These are phyloP conservation scores for Columba janthina DNA, from an alignment of 2,113 vertebrate genomes.

Conservation along the genomic window DNA sequence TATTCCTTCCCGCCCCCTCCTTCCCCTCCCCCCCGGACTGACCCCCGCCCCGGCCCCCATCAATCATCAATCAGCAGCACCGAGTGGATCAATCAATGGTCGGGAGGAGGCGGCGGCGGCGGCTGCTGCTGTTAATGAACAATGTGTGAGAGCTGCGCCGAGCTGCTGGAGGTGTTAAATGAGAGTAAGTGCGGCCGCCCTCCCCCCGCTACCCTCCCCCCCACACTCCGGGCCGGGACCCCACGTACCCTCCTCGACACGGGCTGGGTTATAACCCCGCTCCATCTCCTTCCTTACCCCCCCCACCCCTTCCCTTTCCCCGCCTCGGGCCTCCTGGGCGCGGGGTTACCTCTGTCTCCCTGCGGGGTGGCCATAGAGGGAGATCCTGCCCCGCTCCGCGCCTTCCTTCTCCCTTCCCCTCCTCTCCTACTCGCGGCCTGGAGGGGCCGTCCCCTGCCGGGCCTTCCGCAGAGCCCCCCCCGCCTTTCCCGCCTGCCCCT, in stretches of 20 bases:
- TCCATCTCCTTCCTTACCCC: neutral
- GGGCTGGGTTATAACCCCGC: neutral
- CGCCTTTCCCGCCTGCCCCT: neutral
- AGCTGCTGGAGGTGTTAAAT: constrained; percentile 98
- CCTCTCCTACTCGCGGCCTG: neutral
- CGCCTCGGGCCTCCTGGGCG: neutral
- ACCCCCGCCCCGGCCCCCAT: constrained; percentile 59
- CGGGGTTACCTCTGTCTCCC: neutral
- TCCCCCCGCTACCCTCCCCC: constrained; percentile 44
- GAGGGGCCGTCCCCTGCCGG: neutral
- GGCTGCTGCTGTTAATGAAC: constrained; percentile 86
- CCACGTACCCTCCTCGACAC: constrained; percentile 5
- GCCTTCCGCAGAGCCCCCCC: neutral
- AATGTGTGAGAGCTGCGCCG: constrained; percentile 99
- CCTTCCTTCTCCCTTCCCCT: neutral
- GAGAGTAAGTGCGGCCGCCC: constrained; percentile 88
- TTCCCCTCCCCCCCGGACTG: no score
- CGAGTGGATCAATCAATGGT: constrained; percentile 75
- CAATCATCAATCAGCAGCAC: constrained; percentile 73
- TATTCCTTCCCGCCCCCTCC: no score
- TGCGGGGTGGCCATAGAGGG: neutral
- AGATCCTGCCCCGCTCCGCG: neutral
- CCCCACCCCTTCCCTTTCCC: neutral
- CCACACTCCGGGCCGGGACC: constrained; percentile 28
- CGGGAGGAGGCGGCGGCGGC: constrained; percentile 76